phyloP scores from a whole-genome alignment of 2,888 invertebrate genomes.

The Diplolepis rosae region DNA sequence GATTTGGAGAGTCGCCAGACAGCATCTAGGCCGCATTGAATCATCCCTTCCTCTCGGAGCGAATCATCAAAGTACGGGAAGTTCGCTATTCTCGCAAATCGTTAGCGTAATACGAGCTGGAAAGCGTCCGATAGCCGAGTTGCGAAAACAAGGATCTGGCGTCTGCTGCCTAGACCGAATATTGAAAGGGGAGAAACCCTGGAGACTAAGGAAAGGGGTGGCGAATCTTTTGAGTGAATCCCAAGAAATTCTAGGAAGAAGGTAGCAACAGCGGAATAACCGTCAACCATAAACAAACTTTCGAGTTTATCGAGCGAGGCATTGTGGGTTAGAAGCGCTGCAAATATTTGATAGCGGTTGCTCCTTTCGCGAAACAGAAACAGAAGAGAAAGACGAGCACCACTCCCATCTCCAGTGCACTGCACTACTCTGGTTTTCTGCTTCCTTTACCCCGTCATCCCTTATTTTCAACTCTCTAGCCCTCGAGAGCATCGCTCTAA shows the following conservation, averaged over 20 bases:
- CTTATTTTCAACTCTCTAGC: conserved; percentile 10
- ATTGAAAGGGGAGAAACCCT: conserved; percentile 27
- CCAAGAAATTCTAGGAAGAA: conserved; percentile 40
- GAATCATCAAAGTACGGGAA: neutral
- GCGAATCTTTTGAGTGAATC: conserved; percentile 12
- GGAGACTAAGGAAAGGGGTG: conserved; percentile 6
- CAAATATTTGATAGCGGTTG: conserved; percentile 68
- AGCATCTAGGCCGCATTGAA: conserved; percentile 63
- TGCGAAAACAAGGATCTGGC: conserved; percentile 21
- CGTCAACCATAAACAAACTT: conserved; percentile 69
- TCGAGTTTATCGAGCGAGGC: conserved; percentile 66
- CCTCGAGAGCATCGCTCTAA: neutral
- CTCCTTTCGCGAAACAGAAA: conserved; percentile 56
- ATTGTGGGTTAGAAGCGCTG: conserved; percentile 63
- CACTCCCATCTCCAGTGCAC: neutral
- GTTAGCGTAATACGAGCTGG: conserved; percentile 2
- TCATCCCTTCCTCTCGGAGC: conserved; percentile 52
- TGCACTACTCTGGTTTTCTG: conserved; percentile 21
- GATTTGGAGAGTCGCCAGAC: conserved; percentile 69
- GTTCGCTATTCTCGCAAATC: neutral
- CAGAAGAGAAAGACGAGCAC: conserved; percentile 45
- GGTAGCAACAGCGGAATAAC: conserved; percentile 56
- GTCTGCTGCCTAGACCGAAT: conserved; percentile 34
- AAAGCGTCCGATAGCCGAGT: neutral
- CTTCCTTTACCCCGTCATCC: conserved; percentile 18